Evolutionary conservation across 64 coral and sea anemone species (phyloP), one percentile per base, ranked within the genome.

Genomic region (Cladopsammia gracilis): DNA sequence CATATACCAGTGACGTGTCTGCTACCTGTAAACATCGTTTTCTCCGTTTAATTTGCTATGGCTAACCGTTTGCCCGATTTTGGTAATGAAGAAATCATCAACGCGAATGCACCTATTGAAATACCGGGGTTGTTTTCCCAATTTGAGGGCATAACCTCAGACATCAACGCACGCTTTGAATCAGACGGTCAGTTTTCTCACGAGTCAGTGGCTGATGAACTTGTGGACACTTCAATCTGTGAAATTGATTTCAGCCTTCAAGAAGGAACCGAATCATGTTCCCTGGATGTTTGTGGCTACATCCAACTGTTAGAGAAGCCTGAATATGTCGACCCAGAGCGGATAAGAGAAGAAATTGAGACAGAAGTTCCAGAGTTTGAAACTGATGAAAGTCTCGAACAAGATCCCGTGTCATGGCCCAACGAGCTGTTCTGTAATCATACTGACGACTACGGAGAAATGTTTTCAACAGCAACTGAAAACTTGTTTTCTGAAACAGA

Each of bases 301-400:
- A 20, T 65, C 16, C 62, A 65, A 65, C 62, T 85, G 48, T 49
- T 79, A 50, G 57, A 79, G 76, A 50, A 7, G 42, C 57, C 48
- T 25, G 48, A 79, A 48, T 56, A 16, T 79, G 47, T 78, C 54
- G 13, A 78, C 48, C 75, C 75, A 51, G 44, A 78, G 47, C 75
- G 48, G 19, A 78, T 19, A 78, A 78, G 49, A 52, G 75, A 78
- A 48, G 75, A 65, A 65, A 19, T 57, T n/a, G 75, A 50, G 54
- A 78, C 75, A 10, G 75, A 78, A 3, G 54, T 52, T 22, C 75
- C 54, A 48, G 75, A 78, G 48, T n/a, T 78, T 57, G 75, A 78
- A 78, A 15, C 42, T 19, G 47, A 52, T 8, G 75, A 78, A 34
- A 52, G 8, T 48, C 75, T 78, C 22, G 75, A 78, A 51, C 75